phyloP scores from a whole-genome alignment of 2,888 invertebrate genomes.

The Beris morrisii region DNA sequence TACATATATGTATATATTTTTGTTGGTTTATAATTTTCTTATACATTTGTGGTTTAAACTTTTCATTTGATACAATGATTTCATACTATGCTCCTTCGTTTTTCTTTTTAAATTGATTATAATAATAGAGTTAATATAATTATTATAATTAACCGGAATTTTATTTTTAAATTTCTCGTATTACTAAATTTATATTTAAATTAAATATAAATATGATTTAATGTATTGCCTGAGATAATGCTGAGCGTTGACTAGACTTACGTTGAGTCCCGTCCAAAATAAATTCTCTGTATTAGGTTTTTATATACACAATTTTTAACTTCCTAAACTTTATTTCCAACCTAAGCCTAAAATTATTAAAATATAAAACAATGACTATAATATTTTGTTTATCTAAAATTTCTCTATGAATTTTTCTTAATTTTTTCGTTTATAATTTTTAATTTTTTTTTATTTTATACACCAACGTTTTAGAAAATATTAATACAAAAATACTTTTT shows the following conservation, averaged over 20 bases:
- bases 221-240: conserved; percentile 21
- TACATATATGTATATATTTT: not conserved
- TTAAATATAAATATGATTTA: not conserved
- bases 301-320: conserved; percentile 53
- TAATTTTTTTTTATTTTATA: conserved; percentile 44
- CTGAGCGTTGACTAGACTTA: not conserved
- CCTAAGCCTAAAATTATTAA: conserved; percentile 63
- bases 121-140: not conserved
- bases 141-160: not conserved
- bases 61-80: not conserved
- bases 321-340: conserved; percentile 67
- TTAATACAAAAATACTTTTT: conserved; percentile 65
- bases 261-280: conserved; percentile 20
- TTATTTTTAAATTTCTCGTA: not conserved
- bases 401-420: conserved; percentile 40
- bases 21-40: not conserved
- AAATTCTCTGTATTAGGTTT: conserved; percentile 12
- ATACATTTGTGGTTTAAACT: not conserved
- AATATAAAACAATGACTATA: conserved; percentile 53
- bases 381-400: conserved; percentile 42
- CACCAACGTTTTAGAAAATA: conserved; percentile 62
- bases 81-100: not conserved
- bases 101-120: not conserved
- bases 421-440: conserved; percentile 33
- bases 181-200: not conserved